Base-by-base conservation (phyloP, 2,888 invertebrate genomes). In the Microplitis deprimator region DNA sequence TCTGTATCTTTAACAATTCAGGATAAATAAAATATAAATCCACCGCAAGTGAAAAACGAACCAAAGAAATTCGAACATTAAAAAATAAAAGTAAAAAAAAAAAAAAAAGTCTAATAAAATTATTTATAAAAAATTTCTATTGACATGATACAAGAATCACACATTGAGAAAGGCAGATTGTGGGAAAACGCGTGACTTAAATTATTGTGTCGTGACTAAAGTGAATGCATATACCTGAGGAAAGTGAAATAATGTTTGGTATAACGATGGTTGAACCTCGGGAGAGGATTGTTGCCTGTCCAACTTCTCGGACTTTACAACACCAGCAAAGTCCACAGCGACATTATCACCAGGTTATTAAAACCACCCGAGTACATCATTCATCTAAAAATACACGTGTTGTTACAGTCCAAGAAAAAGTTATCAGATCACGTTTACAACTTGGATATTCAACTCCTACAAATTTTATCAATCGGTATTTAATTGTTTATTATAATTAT, bases 361-460 rank as follows among this genome's bases (percentile, higher is more conserved):
- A 86, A 81, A 89, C 89, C 38, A 89, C 89, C 17, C 84, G 85
- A 77, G 87, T 89, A 72, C 89, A 89, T 64, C 89, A 89, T 68
- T 87, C 86, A 77, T 88, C 88, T 39, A 82, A 86, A 71, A 85
- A 82, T 78, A 84, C 87, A 10, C 85, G 86, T 79, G 87, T 89
- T 83, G 89, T 89, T 75, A 89, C 89, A 7, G 89, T 89, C 1
- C 89, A 89, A 76, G 90, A 89, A 82, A 89, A 87, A 82, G 90
- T 90, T 81, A 86, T 89, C 82, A 86, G 89, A 73, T 90, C 90
- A 41, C 83, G 89, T 64, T 83, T 90, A 40, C 90, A 90, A 81
- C 86, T 90, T 69, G 89, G 90, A 77, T 90, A 90, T 76, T 90
- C 90, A 6, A 90, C 90, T 76, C 89, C 89, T 69, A 90, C 89